These are phyloP conservation scores for Hesperophylax magnus DNA, from an alignment of 1,140 invertebrate species.

Conservation along the genomic window DNA sequence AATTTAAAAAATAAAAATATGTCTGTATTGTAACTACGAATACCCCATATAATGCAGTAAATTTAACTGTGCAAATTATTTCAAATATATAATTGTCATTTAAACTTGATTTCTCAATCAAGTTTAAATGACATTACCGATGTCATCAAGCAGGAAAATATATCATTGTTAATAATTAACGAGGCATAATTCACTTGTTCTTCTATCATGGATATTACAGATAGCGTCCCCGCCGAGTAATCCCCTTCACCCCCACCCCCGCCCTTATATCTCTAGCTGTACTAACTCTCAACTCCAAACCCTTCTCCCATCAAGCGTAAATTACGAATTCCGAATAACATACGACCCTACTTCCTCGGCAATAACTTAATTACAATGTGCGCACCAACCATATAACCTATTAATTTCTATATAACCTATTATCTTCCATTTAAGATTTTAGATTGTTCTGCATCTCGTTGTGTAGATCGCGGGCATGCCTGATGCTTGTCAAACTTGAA, in stretches of 20 bases:
- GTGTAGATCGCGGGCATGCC: neutral
- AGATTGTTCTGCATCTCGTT: slow-evolving; percentile 50
- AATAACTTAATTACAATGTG: slow-evolving; percentile 58
- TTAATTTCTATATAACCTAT: slow-evolving; percentile 57
- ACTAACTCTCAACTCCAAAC: slow-evolving; percentile 11
- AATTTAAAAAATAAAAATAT: no score
- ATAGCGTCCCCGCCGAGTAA: slow-evolving; percentile 40
- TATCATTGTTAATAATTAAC: slow-evolving; percentile 47
- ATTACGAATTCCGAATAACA: slow-evolving; percentile 58
- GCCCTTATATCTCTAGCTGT: no score
- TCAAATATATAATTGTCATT: no score
- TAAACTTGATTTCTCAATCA: no score
- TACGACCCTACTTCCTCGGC: slow-evolving; percentile 56
- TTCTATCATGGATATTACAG: slow-evolving; percentile 50
- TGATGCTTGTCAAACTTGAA: slow-evolving; percentile 16
- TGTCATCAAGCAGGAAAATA: neutral
- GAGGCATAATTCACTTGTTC: slow-evolving; percentile 49
- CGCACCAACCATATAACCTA: slow-evolving; percentile 53
- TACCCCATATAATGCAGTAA: no score
- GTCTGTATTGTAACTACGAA: no score
- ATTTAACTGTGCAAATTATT: no score
- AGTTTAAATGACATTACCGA: no score
- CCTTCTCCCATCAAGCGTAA: slow-evolving; percentile 44
- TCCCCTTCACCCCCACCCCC: neutral
- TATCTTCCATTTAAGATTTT: slow-evolving; percentile 57